Base-by-base conservation (phyloP, 2,113 vertebrate species). In the Hystrix cristata region DNA sequence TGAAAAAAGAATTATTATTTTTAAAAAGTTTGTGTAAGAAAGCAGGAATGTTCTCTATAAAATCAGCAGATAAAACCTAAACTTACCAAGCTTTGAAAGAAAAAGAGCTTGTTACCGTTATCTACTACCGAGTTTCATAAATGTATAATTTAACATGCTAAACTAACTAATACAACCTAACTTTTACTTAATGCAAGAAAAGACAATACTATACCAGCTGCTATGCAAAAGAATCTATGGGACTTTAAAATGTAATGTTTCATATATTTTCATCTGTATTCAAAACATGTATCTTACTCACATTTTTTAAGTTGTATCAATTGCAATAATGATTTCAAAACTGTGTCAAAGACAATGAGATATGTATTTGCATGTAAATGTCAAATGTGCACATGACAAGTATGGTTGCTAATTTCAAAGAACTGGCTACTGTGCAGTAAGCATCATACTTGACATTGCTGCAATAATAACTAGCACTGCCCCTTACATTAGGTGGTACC, bases 1-100 rank as follows among this genome's bases (percentile, higher is more conserved):
- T 82, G 27, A 59, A 23, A 78, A 67, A 76, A 59, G 38, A 57
- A 94, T 1, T 51, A 81, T 78, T 90, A 31, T 83, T 95, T 91
- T 57, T 9, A 78, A 95, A 74, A 95, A 53, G 18, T 19, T 43
- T 92, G 57, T 43, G 4, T n/a, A 4, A 18, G 25, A 90, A 81
- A 91, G 16, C 19, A 65, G 31, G 29, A 92, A 94, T 80, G 1
- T 90, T 83, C 72, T 89, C 53, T 90, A 29, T 65, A 65, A 90
- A 64, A 83, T 71, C 43, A 91, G 48, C 15, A 29, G 25, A 93
- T 29, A 85, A 91, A 83, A 67, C 23, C 12, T 51, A 57, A 65
- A 79, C 38, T 89, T 78, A 71, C 13, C 8, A 79, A 88, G 83
- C 31, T 14, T 92, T 14, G n/a, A 91, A 91, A 72, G 88, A 90